A percentile compares a stretch with the other conserved stretches of the same genome.
Conservation (phyloP, 2,797 vertebrate species). For the Monodelphis domestica region DNA sequence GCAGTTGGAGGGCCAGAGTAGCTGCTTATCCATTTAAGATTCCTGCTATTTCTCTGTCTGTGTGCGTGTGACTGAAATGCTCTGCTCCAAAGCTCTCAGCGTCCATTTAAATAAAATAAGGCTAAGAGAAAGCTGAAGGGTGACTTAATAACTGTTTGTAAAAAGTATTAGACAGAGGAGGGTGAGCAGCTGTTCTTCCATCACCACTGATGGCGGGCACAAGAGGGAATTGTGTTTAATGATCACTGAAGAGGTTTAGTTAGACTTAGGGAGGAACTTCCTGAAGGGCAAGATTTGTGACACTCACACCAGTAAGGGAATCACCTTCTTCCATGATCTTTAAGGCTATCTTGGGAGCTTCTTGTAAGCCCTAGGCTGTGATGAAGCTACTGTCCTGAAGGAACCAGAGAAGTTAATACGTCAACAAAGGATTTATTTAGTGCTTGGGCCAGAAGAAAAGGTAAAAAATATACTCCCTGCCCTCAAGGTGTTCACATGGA, state of each 20-base stretch:
- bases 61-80: background rate
- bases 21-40: conserved; percentile 60
- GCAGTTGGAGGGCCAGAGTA: conserved; percentile 16
- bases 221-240: background rate
- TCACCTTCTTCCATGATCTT: background rate
- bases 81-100: conserved; percentile 51
- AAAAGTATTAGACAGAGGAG: conserved; percentile 37
- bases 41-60: conserved; percentile 5
- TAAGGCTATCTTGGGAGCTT: background rate
- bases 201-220: background rate
- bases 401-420: background rate
- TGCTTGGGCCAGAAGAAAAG: too few relatives aligned
- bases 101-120: conserved; percentile 62
- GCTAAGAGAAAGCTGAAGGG: conserved; percentile 40
- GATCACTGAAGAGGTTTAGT: conserved; percentile 25
- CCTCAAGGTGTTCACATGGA: too few relatives aligned
- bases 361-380: background rate
- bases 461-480: too few relatives aligned
- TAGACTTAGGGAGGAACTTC: conserved; percentile 29
- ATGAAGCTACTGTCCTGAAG: background rate
- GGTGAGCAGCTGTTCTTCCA: conserved; percentile 40
- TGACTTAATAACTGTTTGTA: conserved; percentile 52
- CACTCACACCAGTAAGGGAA: background rate
- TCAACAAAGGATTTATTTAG: too few relatives aligned
- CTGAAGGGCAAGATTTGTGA: background rate